Evolutionary conservation across 2,113 vertebrate genomes (phyloP).

Genomic region (Melanotaenia duboulayi): DNA sequence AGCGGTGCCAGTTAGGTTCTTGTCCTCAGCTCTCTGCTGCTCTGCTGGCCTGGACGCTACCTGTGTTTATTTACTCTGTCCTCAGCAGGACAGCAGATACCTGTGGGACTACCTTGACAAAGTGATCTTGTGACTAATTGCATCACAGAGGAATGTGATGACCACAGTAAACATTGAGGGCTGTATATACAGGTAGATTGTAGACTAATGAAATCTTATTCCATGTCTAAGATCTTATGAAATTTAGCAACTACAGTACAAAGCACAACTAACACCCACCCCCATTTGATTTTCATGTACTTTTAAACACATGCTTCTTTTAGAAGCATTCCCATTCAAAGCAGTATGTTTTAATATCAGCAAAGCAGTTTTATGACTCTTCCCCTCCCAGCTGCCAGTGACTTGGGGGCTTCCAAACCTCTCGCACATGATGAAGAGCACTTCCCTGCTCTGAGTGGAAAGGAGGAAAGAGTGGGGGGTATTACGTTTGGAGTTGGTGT

Average conservation of each 20-base stretch:
- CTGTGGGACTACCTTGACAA: constrained; percentile 39
- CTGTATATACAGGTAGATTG: constrained; percentile 13
- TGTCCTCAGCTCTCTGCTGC: constrained; percentile 61
- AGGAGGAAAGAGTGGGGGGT: background rate
- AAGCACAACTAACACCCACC: background rate
- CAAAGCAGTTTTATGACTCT: constrained; percentile 40
- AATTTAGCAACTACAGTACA: background rate
- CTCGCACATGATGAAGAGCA: constrained; percentile 53
- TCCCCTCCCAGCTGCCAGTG: constrained; percentile 33
- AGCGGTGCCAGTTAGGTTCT: constrained; percentile 59
- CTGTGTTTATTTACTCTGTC: constrained; percentile 68
- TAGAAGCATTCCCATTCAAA: constrained; percentile 12
- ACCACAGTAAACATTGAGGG: background rate
- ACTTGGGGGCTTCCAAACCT: constrained; percentile 28
- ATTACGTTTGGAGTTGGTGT: constrained; percentile 32
- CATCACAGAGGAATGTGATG: background rate
- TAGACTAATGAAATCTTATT: constrained; percentile 12
- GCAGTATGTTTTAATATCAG: constrained; percentile 27
- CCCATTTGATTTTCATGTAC: background rate
- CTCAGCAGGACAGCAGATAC: constrained; percentile 42
- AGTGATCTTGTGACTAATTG: constrained; percentile 47
- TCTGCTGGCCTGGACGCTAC: constrained; percentile 45
- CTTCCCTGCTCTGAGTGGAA: constrained; percentile 26
- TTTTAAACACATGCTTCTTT: background rate
- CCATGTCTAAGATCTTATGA: background rate